Base-by-base conservation (phyloP, 1,140 invertebrate genomes). In the Drosophila parvula region DNA sequence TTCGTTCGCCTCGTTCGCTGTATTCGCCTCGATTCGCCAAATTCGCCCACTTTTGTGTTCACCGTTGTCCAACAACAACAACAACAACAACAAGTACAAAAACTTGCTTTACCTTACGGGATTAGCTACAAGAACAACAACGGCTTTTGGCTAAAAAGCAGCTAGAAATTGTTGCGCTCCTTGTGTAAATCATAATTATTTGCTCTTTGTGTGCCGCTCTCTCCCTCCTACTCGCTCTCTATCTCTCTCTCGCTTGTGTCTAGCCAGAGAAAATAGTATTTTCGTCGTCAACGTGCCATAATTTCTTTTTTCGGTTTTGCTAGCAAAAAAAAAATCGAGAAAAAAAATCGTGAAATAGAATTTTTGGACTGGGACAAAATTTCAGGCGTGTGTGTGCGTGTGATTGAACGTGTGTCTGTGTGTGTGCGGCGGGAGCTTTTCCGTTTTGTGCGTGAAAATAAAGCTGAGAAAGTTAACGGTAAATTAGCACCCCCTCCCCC, bases 241-340 rank as follows among this genome's bases (percentile, higher is more conserved):
- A 3, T 38, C 27, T 12, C 43, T 27, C 62, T 32, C 32, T 51
- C 47, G 44, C 56, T 79, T 59, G 45, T 58, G 65, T 58, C 68
- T 71, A 71, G 68, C 43, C 36, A 58, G 51, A 59, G 59, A 59
- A 71, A 62, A 51, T 67, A 77, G 71, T 67, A 80, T 70, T 76
- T 80, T 69, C 60, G 77, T 84, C 80, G 80, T 80, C 77, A 83
- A 77, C 81, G 76, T 79, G 63, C 74, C 74, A 85, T 81, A 86
- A 79, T 85, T 85, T 67, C 50, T 62, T 67, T 74, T 86, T 86
- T 78, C 62, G 34, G 47, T 64, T 85, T 86, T 55, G 65, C 69
- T 41, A 82, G 82, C 74, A 71, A 86, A 81, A 79, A 85, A 28
- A 50, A 12, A 47, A 36, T 44, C 47, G 55, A 30, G 32, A 9